phyloP scores from a whole-genome alignment of 1,140 invertebrate genomes.

The Coenobita brevimanus region DNA sequence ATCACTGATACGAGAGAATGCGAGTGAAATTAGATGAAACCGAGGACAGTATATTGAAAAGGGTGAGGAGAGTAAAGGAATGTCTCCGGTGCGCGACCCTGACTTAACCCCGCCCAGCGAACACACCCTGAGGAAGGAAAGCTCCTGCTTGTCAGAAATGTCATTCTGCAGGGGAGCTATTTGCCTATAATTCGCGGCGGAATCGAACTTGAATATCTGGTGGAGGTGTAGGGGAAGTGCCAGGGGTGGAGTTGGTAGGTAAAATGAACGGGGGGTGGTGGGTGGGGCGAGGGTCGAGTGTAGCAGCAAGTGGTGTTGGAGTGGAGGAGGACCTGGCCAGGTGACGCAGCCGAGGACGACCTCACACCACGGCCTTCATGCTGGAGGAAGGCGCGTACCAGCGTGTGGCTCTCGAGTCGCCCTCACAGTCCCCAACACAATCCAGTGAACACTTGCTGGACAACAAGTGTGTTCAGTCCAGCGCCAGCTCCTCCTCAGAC shows the following conservation, averaged over 20 bases:
- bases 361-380: slow-evolving; percentile 33
- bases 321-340: background rate
- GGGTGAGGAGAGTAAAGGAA: too few species aligned
- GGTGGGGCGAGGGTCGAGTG: too few species aligned
- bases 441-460: slow-evolving; percentile 55
- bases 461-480: slow-evolving; percentile 62
- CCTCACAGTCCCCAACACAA: slow-evolving; percentile 60
- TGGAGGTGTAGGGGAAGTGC: too few species aligned
- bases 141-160: background rate
- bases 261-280: too few species aligned
- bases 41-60: too few species aligned
- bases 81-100: background rate
- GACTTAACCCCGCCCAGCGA: slow-evolving; percentile 7
- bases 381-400: slow-evolving; percentile 55
- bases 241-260: too few species aligned
- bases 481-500: slow-evolving; percentile 57
- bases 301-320: background rate
- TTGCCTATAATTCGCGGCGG: too few species aligned
- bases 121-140: slow-evolving; percentile 45
- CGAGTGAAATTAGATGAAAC: too few species aligned
- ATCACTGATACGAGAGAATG: too few species aligned
- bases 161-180: too few species aligned
- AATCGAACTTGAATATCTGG: too few species aligned
- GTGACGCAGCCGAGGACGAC: background rate
- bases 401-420: slow-evolving; percentile 59